phyloP scores from a whole-genome alignment of 2,888 invertebrate genomes.

The Cryptops parisi region DNA sequence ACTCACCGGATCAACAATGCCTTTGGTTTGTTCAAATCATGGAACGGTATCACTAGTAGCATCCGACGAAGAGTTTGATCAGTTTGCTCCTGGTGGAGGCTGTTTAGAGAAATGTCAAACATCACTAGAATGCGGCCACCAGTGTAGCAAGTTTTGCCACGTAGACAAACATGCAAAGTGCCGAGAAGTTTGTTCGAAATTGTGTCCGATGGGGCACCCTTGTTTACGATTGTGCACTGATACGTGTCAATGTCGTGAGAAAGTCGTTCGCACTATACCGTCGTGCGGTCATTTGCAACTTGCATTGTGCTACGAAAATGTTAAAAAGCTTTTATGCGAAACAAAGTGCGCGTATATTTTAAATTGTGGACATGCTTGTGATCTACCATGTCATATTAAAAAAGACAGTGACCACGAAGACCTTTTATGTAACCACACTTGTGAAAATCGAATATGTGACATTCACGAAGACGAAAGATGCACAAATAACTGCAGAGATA shows the following conservation, averaged over 20 bases:
- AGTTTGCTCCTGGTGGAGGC: constrained; percentile 2
- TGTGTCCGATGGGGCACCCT: background rate
- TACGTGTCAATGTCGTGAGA: background rate
- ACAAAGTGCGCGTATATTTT: background rate
- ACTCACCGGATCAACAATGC: background rate
- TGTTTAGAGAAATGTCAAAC: background rate
- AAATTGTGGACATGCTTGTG: background rate
- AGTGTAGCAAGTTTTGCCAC: background rate
- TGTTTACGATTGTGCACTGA: too few species aligned
- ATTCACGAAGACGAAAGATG: too few species aligned
- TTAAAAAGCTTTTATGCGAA: background rate
- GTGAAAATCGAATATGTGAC: background rate
- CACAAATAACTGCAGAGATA: too few species aligned
- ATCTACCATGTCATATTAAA: background rate
- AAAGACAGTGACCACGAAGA: background rate
- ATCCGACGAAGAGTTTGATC: background rate
- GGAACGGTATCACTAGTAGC: background rate
- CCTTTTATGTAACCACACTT: background rate
- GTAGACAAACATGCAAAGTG: background rate
- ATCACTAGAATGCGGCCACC: background rate
- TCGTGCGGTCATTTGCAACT: background rate
- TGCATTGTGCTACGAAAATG: background rate
- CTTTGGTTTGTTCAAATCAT: background rate
- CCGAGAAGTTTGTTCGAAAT: background rate
- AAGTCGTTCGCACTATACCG: background rate